These are phyloP conservation scores for Schizothorax lantsangensis DNA, from an alignment of 2,797 vertebrate species.

Conservation along the genomic window DNA sequence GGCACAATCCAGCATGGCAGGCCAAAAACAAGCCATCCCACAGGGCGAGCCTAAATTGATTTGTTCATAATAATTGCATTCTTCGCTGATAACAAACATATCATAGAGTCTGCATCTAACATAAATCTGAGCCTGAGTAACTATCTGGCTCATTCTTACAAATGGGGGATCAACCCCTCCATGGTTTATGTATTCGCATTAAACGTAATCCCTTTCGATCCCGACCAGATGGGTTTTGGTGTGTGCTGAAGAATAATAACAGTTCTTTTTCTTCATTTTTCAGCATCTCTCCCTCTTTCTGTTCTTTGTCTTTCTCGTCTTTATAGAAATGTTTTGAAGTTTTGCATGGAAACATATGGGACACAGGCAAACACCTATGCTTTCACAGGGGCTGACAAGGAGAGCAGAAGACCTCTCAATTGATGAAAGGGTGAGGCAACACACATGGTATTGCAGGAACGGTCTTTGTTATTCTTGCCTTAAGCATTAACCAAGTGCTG, in stretches of 20 bases:
- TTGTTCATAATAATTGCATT: slow-evolving; percentile 48
- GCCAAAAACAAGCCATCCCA: slow-evolving; percentile 23
- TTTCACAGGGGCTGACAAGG: slow-evolving; percentile 40
- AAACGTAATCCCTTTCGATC: slow-evolving; percentile 64
- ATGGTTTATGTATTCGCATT: slow-evolving; percentile 71
- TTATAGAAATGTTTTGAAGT: slow-evolving; percentile 57
- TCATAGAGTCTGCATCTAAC: slow-evolving; percentile 51
- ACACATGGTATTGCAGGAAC: slow-evolving; percentile 51
- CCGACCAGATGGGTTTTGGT: slow-evolving; percentile 73
- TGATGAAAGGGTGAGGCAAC: slow-evolving; percentile 46
- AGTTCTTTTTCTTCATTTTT: slow-evolving; percentile 53
- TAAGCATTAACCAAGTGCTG: slow-evolving; percentile 51
- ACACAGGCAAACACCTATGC: slow-evolving; percentile 58
- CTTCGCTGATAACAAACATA: slow-evolving; percentile 59
- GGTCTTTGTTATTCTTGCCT: slow-evolving; percentile 56
- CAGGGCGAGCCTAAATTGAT: slow-evolving; percentile 20
- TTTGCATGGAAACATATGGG: slow-evolving; percentile 59
- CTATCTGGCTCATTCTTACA: slow-evolving; percentile 67
- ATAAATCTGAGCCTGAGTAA: slow-evolving; percentile 64
- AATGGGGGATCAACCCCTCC: slow-evolving; percentile 67
- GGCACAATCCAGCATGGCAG: not conserved
- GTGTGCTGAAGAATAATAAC: slow-evolving; percentile 50
- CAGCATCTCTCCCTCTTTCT: slow-evolving; percentile 45
- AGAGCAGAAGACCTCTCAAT: slow-evolving; percentile 29
- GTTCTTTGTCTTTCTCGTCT: slow-evolving; percentile 40